phyloP scores from a whole-genome alignment of 2,888 invertebrate genomes.

The Eupithecia inturbata region DNA sequence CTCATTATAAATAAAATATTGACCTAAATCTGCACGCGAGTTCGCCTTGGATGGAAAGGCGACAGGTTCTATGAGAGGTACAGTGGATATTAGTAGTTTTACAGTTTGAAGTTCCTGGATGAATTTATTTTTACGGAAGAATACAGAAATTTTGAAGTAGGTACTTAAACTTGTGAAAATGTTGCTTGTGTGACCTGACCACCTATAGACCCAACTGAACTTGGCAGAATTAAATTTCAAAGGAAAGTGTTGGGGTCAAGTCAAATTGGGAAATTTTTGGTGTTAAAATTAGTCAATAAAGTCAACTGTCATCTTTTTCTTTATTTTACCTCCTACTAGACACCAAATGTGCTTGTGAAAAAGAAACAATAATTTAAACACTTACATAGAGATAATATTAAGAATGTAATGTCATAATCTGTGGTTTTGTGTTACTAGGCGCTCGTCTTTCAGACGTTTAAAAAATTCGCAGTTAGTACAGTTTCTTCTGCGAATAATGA shows the following conservation, averaged over 20 bases:
- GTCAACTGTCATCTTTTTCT: too few relatives aligned
- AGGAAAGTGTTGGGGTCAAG: background rate
- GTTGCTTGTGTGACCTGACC: background rate
- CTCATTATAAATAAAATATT: constrained; percentile 75
- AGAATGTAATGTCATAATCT: background rate
- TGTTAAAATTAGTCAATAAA: background rate
- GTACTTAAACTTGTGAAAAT: background rate
- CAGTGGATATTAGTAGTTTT: background rate
- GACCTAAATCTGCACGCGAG: constrained; percentile 65
- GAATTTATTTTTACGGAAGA: background rate
- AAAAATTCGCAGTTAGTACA: constrained; percentile 18
- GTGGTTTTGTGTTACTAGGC: background rate
- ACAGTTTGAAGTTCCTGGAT: background rate
- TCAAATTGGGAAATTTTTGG: too few relatives aligned
- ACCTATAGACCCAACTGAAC: background rate
- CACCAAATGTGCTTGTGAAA: background rate
- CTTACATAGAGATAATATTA: background rate
- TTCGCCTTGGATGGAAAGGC: constrained; percentile 28
- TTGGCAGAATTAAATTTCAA: background rate
- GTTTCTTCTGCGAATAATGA: constrained; percentile 35
- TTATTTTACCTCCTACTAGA: too few relatives aligned
- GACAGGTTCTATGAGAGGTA: constrained; percentile 16
- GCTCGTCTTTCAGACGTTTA: background rate
- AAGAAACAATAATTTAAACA: background rate
- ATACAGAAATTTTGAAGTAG: background rate